Base-by-base conservation (phyloP, 2,888 invertebrate species). In the Drosophila eohydei region DNA sequence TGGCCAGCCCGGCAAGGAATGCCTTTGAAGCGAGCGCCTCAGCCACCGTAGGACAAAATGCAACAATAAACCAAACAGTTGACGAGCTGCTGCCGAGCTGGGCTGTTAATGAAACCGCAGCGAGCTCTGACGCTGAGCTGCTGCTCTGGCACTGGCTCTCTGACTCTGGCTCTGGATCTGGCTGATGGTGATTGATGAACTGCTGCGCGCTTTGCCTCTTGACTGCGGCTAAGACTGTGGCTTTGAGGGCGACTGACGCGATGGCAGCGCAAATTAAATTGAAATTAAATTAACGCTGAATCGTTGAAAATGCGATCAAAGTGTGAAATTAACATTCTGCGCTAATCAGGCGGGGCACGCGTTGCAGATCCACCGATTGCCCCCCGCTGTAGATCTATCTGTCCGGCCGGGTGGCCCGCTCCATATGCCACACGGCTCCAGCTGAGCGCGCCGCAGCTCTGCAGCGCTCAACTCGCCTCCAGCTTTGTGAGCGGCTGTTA, bases 241-340 rank as follows among this genome's bases (percentile, higher is more conserved):
- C 57, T 54, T 21, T 9, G 54, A 32, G 41, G 16, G 65, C 14
- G 64, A 60, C 66, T 59, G 74, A 68, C 64, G 51, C 62, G 61
- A 58, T 74, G 64, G 79, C 61, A 69, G 64, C 57, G 77, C 71
- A 85, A 89, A 89, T 85, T 89, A 89, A 84, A 84, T 89, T 80
- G 88, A 86, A 86, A 86, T 90, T 87, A 87, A 90, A 90, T 87
- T 86, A 89, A 90, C 83, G 88, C 80, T 70, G 71, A 72, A 71
- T 76, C 71, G 80, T 68, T 75, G 89, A 74, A 77, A 90, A 90
- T 87, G 84, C 85, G 74, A 90, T 90, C 80, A 88, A 86, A 90
- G 90, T 88, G 87, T 88, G 90, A 88, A 88, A 88, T 88, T 90
- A 88, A 88, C 89, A 88, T 88, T 90, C 88, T 83, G 74, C 87